Base-by-base conservation (phyloP, 37 sponge, comb jelly and placozoan species). In the Diacarnus erythraeanus region DNA sequence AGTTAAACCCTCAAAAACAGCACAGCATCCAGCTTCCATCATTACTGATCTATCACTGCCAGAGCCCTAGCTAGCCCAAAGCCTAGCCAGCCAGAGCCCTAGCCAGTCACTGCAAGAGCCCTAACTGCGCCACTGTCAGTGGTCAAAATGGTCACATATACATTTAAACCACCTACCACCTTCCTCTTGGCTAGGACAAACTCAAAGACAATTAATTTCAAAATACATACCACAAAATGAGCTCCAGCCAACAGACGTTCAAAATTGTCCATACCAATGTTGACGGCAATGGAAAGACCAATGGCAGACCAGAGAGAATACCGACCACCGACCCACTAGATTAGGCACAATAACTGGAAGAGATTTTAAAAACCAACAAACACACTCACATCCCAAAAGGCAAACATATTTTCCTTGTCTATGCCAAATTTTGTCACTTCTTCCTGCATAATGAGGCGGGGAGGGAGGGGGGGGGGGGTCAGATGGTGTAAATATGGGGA, bases 301-400 rank as follows among this genome's bases (percentile, higher is more conserved):
- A 98, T 98, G 67, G 97, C 87, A 54, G 95, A 94, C 99, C 99
- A 98, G 56, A 98, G 84, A 31, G 97, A 96, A 71, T 98, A 98
- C 54, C 99, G 92, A 35, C 99, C 99, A 57, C 99, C 99, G 12
- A 98, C 99, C 99, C 99, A 98, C 92, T 95, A 64, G n/a, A 64
- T 4, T 38, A 22, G 30, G 44, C 0, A 23, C 1, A 84, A 5
- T 47, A 54, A 54, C 10, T 10, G 56, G 17, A 17, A 54, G 56
- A 54, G 56, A 54, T 54, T 44, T 29, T 3, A 65, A 37, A 33
- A 65, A 64, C 26, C 33, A 59, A 26, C 41, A 36, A 34, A 12
- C n/a, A 18, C 17, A 84, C 95, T 84, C 43, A 95, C 95, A 80
- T 98, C 99, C 99, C 99, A 98, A 73, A 98, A 98, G 42, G 67